Evolutionary conservation across 2,113 vertebrate genomes (phyloP), one percentile per base, ranked within the genome.

Genomic region (Lepus americanus): DNA sequence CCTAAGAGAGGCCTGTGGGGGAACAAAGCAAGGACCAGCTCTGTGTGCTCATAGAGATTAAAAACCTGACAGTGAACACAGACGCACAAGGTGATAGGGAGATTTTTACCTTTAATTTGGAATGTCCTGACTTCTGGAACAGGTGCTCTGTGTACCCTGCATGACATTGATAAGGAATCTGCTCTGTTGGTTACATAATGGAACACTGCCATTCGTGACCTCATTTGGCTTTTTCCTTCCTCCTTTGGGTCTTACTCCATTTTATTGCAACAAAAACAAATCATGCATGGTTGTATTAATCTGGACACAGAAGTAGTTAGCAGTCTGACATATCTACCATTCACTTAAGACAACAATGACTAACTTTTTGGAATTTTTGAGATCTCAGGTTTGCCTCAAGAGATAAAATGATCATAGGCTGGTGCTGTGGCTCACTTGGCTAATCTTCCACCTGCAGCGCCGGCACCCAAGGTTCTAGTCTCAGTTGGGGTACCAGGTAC

Each of bases 81-180:
- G 82, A 89, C 33, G 79, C 59, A 53, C 8, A 69, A 70, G 59
- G 7, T 93, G 36, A 69, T 76, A 25, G 87, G 95, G 51, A 83
- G 6, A 87, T 63, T 93, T 81, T 81, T 73, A 69, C 53, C 23
- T 73, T 87, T 49, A 64, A 5, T 2, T 93, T 23, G 72, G 74
- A 73, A 69, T 90, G 70, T 70, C 78, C 90, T 90, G 17, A 89
- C 53, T 93, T 86, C 33, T 87, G n/a, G 70, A 19, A 55, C 25
- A 92, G 29, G n/a, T 59, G 59, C 27, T 89, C 11, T 6, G 23
- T 23, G 39, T 39, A 39, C 44, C 31, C 20, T 69, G 20, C 4
- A 51, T 64, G 17, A 89, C 67, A 44, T 9, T 87, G n/a, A 44
- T 66, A 44, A 90, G 77, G 33, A 70, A 83, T 9, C 29, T 81